A percentile compares a stretch with the other conserved stretches of the same genome.
Conservation (phyloP, 2,888 invertebrate genomes). For the Brachycybe producta region DNA sequence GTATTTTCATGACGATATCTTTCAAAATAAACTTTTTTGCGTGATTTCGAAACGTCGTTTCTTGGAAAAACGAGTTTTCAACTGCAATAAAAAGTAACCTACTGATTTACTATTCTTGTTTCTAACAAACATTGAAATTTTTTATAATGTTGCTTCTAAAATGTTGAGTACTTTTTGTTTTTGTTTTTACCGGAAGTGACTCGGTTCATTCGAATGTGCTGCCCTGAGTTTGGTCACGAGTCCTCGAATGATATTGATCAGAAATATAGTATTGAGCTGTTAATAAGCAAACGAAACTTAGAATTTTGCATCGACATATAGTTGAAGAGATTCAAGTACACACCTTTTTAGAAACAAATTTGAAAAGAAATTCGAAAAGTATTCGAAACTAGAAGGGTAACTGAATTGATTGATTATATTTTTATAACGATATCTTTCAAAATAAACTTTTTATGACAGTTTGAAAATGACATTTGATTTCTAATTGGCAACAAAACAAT, state of each 20-base stretch:
- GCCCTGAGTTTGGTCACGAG: constrained; percentile 35
- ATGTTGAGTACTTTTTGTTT: constrained; percentile 5
- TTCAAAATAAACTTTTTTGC: no score
- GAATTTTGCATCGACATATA: constrained; percentile 3
- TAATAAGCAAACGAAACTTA: constrained; percentile 12
- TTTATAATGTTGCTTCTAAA: no score
- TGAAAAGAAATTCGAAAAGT: no score
- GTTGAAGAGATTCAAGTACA: constrained; percentile 7
- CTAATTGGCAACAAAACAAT: not conserved
- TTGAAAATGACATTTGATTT: not conserved
- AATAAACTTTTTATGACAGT: no score
- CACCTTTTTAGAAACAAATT: no score
- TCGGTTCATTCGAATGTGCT: constrained; percentile 36
- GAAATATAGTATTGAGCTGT: constrained; percentile 29
- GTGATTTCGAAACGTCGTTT: no score
- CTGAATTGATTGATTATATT: no score
- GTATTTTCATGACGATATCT: no score
- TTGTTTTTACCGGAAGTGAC: constrained; percentile 36
- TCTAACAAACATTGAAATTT: no score
- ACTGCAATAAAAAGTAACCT: constrained; percentile 1
- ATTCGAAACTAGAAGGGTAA: no score
- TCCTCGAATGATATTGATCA: constrained; percentile 31
- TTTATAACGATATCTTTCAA: no score
- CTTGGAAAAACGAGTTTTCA: not conserved
- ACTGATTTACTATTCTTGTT: no score